phyloP scores from a whole-genome alignment of 2,113 vertebrate genomes.

The Mastomys natalensis region DNA sequence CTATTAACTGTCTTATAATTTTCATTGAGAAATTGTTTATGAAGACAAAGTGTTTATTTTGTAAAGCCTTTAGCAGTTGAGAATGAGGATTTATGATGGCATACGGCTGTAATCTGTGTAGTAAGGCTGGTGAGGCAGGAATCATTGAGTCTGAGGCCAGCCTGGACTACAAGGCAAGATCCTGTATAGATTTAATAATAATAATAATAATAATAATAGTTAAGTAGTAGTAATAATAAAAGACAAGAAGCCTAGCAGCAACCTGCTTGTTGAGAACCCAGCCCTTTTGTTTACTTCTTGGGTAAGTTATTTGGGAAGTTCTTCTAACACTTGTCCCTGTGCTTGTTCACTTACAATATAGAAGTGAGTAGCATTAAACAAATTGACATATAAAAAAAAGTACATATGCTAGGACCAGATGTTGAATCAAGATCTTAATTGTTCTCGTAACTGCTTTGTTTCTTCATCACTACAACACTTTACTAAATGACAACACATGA shows the following conservation, averaged over 20 bases:
- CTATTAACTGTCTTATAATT: neutral
- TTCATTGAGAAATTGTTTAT: conserved; percentile 41
- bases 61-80: neutral
- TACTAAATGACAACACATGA: neutral
- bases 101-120: neutral
- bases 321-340: neutral
- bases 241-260: neutral
- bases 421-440: neutral
- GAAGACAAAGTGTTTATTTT: conserved; percentile 33
- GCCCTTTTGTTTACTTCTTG: neutral
- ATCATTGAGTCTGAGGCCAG: neutral
- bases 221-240: too few species aligned
- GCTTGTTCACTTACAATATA: neutral
- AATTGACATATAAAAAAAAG: neutral
- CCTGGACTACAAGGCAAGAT: neutral
- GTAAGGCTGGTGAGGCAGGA: neutral
- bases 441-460: neutral
- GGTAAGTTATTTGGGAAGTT: neutral
- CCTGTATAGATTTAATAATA: neutral
- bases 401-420: neutral
- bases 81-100: neutral
- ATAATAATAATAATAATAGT: too few species aligned
- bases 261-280: neutral
- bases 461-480: neutral
- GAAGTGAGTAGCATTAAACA: neutral